phyloP scores from a whole-genome alignment of 2,888 invertebrate species.

The Myopa tessellatipennis region DNA sequence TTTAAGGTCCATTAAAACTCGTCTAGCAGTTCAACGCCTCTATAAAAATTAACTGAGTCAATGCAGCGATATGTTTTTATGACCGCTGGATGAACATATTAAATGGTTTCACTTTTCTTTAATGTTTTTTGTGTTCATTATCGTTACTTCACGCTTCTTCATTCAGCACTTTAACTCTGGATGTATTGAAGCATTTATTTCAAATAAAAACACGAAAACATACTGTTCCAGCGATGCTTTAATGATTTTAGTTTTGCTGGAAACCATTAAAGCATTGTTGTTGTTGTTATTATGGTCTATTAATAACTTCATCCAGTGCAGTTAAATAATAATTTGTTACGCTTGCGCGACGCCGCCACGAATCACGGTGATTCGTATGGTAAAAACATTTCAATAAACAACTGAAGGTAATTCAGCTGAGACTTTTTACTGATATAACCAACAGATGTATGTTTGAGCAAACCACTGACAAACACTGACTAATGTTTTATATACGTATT shows the following conservation, averaged over 20 bases:
- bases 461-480: no score
- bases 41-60: background rate
- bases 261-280: background rate
- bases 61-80: background rate
- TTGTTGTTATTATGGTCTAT: background rate
- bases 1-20: background rate
- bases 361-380: no score
- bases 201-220: background rate
- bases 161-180: background rate
- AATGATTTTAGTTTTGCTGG: background rate
- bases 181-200: background rate
- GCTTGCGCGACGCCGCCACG: conserved; percentile 1
- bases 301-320: background rate
- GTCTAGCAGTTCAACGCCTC: conserved; percentile 26
- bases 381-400: background rate
- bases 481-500: background rate
- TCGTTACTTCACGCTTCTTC: background rate
- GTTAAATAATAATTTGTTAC: background rate
- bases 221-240: background rate
- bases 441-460: no score
- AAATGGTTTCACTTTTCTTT: conserved; percentile 35
- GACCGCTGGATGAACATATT: background rate
- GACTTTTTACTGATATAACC: background rate
- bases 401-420: no score
- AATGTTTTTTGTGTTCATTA: background rate